These are phyloP conservation scores for Amiota minor DNA, from an alignment of 2,888 invertebrate genomes.

Conservation along the genomic window DNA sequence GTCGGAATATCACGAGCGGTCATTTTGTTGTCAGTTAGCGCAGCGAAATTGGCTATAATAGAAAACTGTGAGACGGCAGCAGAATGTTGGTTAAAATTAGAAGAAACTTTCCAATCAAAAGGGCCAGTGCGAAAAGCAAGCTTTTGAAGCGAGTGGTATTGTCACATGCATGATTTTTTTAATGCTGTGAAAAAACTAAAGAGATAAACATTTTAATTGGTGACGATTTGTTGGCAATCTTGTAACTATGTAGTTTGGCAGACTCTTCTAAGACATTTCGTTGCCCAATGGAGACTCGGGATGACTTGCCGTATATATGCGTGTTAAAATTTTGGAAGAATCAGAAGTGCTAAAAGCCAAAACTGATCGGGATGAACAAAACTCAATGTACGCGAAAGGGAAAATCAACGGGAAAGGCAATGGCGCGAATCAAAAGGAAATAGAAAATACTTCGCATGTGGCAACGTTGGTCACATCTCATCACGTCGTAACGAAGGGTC, in stretches of 20 bases:
- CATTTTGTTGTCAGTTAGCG: constrained; percentile 45
- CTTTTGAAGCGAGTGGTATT: constrained; percentile 67
- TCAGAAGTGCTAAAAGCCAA: constrained; percentile 35
- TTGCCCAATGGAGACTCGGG: constrained; percentile 66
- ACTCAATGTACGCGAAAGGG: no score
- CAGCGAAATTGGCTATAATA: constrained; percentile 61
- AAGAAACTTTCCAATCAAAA: constrained; percentile 65
- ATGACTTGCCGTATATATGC: constrained; percentile 48
- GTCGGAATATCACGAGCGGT: constrained; percentile 29
- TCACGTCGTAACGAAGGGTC: no score
- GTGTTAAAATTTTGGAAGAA: constrained; percentile 47
- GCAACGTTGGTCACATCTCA: no score
- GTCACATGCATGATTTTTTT: constrained; percentile 63
- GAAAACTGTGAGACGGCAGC: constrained; percentile 56
- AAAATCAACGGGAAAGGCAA: no score
- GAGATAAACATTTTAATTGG: constrained; percentile 62
- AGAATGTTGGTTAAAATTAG: constrained; percentile 67
- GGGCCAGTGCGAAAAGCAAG: constrained; percentile 71
- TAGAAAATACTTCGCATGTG: no score
- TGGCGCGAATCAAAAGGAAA: no score
- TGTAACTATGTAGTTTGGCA: constrained; percentile 65
- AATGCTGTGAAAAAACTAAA: constrained; percentile 64
- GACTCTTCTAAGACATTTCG: constrained; percentile 62
- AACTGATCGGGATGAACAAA: no score
- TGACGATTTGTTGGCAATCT: constrained; percentile 59